phyloP scores from a whole-genome alignment of 2,113 vertebrate genomes.

The Brachyhypopomus occidentalis region DNA sequence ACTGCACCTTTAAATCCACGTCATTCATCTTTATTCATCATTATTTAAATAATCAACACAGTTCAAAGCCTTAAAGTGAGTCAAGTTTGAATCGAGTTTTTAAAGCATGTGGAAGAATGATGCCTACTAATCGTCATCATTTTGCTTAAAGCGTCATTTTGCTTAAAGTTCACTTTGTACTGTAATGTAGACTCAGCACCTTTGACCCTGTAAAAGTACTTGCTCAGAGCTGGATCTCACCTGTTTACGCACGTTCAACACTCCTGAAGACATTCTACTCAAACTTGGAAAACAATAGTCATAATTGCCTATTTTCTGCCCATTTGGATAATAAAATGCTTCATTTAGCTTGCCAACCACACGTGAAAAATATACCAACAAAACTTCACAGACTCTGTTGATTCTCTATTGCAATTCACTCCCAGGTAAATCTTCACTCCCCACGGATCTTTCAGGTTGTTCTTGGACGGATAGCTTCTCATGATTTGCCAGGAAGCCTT shows the following conservation, averaged over 20 bases:
- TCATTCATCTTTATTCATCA: neutral
- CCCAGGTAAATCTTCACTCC: neutral
- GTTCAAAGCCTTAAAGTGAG: neutral
- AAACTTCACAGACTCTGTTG: neutral
- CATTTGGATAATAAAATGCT: conserved; percentile 7
- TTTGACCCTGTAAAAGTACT: neutral
- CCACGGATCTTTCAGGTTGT: neutral
- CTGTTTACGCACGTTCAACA: neutral
- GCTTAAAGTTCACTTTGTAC: too few species aligned
- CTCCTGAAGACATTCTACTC: too few species aligned
- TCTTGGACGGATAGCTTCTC: neutral
- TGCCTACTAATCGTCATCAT: too few species aligned
- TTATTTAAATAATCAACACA: neutral
- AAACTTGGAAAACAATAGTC: neutral
- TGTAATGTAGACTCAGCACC: too few species aligned
- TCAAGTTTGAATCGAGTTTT: too few species aligned
- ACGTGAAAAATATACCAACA: neutral
- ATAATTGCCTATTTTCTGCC: neutral
- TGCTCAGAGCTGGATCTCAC: neutral
- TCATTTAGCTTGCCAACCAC: neutral
- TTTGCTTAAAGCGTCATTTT: too few species aligned
- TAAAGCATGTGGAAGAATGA: neutral
- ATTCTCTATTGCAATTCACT: neutral
- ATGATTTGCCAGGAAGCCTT: conserved; percentile 16
- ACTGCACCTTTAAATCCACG: neutral